Base-by-base conservation (phyloP, 1,140 invertebrate genomes). In the Drosophila sproati region DNA sequence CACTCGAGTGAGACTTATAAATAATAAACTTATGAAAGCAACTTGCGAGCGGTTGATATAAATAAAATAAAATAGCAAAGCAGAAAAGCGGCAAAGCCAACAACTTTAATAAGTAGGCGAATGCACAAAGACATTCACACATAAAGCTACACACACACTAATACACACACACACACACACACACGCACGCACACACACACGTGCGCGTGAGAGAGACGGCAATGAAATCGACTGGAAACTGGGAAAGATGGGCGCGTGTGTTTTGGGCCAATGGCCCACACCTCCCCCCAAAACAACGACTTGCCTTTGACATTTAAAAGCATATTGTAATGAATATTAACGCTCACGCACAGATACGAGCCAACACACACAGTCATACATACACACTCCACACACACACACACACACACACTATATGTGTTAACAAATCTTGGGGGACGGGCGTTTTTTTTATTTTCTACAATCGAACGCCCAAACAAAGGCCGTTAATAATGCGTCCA, bases 21-120 rank as follows among this genome's bases (percentile, higher is more conserved):
- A 80, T 85, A 83, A 83, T 83, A 85, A 85, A 83, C 81, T 80
- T 80, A 80, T 82, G 73, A 78, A 70, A 71, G 69, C 78, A 73
- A 51, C 57, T 73, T 48, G 66, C 43, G 72, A 52, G 31, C 48
- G 60, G 43, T 63, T 68, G 56, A 62, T 55, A 79, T 64, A 76
- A 82, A 77, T 71, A 68, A 72, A 82, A 73, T 77, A 45, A 80
- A 80, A 78, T 82, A 68, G 56, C 31, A 62, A 54, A 63, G 60
- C 47, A 55, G 39, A 37, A 59, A 70, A 54, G 50, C 51, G 37
- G 57, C 39, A 72, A 63, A 74, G 47, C 35, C 52, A 59, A 52
- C 51, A 54, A 61, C 48, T 73, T 66, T 66, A 57, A 43, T 43
- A 67, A 52, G 50, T 47, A 48, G 50, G 43, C 69, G 51, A 66